Conservation (phyloP, 2,888 invertebrate genomes). For the Tachina grossa region DNA sequence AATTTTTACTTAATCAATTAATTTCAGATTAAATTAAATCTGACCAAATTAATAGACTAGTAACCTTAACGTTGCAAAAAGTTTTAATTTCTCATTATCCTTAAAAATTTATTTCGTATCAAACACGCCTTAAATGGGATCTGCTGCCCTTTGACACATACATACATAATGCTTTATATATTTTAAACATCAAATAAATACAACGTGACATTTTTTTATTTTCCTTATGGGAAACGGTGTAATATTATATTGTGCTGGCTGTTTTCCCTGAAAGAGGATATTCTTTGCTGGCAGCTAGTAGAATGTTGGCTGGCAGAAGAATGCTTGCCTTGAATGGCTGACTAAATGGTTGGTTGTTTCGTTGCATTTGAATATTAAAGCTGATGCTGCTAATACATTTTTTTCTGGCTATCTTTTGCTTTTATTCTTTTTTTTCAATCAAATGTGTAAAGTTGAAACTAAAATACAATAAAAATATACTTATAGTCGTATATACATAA, state of each 20-base stretch:
- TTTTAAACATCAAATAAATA: too few relatives aligned
- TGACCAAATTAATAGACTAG: too few relatives aligned
- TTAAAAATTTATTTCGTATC: too few relatives aligned
- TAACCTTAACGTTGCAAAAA: neutral
- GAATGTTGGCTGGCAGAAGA: conserved; percentile 25
- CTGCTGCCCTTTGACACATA: too few relatives aligned
- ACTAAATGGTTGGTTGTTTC: conserved; percentile 54
- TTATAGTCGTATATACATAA: neutral
- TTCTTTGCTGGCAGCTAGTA: conserved; percentile 39
- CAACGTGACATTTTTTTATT: too few relatives aligned
- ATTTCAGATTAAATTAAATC: too few relatives aligned
- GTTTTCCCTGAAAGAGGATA: conserved; percentile 21
- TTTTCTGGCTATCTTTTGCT: neutral
- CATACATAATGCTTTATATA: too few relatives aligned
- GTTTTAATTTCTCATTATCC: neutral
- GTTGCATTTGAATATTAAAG: conserved; percentile 39
- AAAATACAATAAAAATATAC: conserved; percentile 26
- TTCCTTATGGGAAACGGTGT: conserved; percentile 33
- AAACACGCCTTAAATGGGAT: too few relatives aligned
- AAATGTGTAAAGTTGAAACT: conserved; percentile 37
- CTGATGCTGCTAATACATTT: conserved; percentile 45
- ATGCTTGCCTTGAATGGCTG: conserved; percentile 29
- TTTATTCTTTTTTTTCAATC: conserved; percentile 33
- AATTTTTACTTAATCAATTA: too few relatives aligned
- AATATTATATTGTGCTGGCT: neutral